Base-by-base conservation (phyloP, 2,113 vertebrate species). In the Sialia sialis region DNA sequence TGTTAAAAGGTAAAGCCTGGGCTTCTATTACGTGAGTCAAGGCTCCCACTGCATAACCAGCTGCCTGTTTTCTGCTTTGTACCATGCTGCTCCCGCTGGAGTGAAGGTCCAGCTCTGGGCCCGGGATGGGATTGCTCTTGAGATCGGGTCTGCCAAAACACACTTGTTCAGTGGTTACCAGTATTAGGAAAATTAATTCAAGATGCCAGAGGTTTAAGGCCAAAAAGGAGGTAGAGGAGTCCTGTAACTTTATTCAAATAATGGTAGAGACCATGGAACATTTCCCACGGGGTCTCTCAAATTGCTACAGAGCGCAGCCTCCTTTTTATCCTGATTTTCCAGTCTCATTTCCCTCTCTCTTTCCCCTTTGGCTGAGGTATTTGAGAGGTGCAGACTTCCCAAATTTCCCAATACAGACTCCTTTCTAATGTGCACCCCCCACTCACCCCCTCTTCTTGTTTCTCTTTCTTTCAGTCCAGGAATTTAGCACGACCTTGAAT, bases 91-190 rank as follows among this genome's bases (percentile, higher is more conserved):
- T 75, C 36, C 36, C 1, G 0, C 30, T 58, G 36, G 34, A 58
- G 43, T 30, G 51, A 36, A 30, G 34, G 29, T 49, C 41, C 29
- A 16, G 5, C 16, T 64, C 59, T 49, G 51, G 43, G 20, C 29
- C 20, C 0, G 1, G 43, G 36, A 34, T 75, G 16, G 16, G 43
- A 75, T 58, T 0, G 0, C 52, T 43, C 13, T 36, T 58, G 43
- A 39, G 36, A 30, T 41, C 20, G 6, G 2, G 20, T 43, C 36
- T 67, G 32, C 26, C 43, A 49, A 55, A 86, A 52, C 11, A 22
- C 32, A 44, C 26, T 44, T 27, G 26, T 43, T 68, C 32, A 32
- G 26, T 32, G 72, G 22, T 27, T 34, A 41, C 10, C 10, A 49
- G 10, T 30, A 16, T 25, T 20, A 55, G 43, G 34, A 49, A 56